A percentile compares a stretch with the other conserved stretches of the same genome.
Conservation (phyloP, 2,797 vertebrate species). For the Xiphophorus birchmanni region DNA sequence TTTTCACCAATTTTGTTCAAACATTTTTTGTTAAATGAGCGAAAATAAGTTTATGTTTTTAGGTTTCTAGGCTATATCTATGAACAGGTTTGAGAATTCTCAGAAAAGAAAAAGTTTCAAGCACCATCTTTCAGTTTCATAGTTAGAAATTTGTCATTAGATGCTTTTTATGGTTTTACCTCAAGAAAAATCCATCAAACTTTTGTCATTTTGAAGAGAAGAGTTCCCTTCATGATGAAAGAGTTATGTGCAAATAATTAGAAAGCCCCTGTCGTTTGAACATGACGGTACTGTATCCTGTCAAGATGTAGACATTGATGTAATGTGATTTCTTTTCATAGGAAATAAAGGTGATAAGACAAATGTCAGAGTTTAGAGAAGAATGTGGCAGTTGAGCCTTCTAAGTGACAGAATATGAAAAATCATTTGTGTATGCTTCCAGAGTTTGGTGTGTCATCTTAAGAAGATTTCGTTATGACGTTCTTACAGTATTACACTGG, state of each 20-base stretch:
- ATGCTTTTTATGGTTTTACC: background rate
- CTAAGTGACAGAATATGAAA: background rate
- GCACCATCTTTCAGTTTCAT: background rate
- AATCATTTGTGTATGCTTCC: background rate
- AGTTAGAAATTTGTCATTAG: background rate
- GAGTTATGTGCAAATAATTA: constrained; percentile 25
- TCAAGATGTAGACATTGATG: constrained; percentile 8
- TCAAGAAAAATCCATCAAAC: constrained; percentile 1
- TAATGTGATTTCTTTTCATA: background rate
- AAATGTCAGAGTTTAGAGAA: constrained; percentile 39
- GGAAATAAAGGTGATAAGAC: background rate
- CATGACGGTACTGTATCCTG: constrained; percentile 30
- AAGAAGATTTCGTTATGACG: background rate
- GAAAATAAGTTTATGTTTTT: background rate
- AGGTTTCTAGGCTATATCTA: background rate
- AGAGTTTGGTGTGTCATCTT: constrained; percentile 9
- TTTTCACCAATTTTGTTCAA: background rate
- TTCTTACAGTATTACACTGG: constrained; percentile 5
- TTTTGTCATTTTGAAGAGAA: constrained; percentile 25
- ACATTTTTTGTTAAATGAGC: background rate
- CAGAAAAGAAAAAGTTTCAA: background rate
- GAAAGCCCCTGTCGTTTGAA: constrained; percentile 35
- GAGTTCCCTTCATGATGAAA: constrained; percentile 36
- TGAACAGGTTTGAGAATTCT: background rate
- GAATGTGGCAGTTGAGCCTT: background rate